A percentile compares a stretch with the other conserved stretches of the same genome.
Evolutionary conservation across 2,888 invertebrate genomes (phyloP).

Genomic region (Trisateles emortualis): DNA sequence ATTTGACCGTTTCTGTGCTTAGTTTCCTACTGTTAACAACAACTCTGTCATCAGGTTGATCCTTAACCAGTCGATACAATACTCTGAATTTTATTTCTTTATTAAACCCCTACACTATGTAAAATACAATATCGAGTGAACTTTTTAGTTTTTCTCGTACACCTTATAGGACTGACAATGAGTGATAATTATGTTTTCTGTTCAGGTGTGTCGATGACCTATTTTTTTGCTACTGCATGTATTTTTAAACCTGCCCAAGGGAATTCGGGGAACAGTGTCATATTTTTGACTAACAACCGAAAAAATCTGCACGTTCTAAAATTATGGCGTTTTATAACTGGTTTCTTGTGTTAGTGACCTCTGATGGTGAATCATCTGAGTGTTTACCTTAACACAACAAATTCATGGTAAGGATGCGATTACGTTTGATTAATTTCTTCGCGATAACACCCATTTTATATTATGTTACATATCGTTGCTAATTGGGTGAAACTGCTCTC

Average conservation of each 20-base stretch:
- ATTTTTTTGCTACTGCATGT: conserved; percentile 31
- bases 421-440: conserved; percentile 51
- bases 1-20: no score
- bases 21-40: no score
- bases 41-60: no score
- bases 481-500: conserved; percentile 26
- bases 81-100: no score
- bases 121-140: no score
- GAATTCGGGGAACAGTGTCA: conserved; percentile 58
- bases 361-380: conserved; percentile 64
- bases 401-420: conserved; percentile 36
- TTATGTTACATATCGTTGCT: conserved; percentile 29
- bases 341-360: conserved; percentile 74
- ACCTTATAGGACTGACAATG: conserved; percentile 20
- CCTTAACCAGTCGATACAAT: no score
- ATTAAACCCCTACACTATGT: no score
- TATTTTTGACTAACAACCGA: conserved; percentile 56
- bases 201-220: conserved; percentile 26
- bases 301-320: conserved; percentile 56
- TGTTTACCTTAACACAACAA: conserved; percentile 63
- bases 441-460: conserved; percentile 42
- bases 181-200: conserved; percentile 26
- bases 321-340: conserved; percentile 67
- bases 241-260: conserved; percentile 31
- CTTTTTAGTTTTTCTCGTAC: neutral